Evolutionary conservation across 2,113 vertebrate species (phyloP), one percentile per base, ranked within the genome.

Genomic region (Grammomys dolichurus): DNA sequence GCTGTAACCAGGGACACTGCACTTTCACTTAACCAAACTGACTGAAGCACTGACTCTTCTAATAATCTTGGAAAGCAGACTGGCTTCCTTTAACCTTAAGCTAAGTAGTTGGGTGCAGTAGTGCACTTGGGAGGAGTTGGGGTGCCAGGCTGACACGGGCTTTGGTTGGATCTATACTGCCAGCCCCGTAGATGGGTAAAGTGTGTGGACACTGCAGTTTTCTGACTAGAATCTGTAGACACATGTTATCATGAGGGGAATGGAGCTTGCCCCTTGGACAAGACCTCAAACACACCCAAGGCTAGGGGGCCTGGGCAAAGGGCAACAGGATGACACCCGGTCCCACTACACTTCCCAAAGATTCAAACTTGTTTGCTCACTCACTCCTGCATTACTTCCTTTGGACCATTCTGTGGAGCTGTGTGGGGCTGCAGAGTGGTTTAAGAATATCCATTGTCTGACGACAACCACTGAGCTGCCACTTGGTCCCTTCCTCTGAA

Each of bases 11-110:
- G 80, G 80, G 87, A 85, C 89, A 76, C 54, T 86, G 43, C 88
- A 54, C 73, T 87, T 94, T 91, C 88, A 92, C 65, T 73, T 72
- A 92, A 78, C 87, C 60, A 89, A 60, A 40, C 16, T 69, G 91
- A 93, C 48, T 48, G 31, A 67, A 69, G 70, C 91, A 28, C 3
- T 13, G 75, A 78, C 58, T 93, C 60, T 78, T 70, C 48, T 72
- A 70, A 65, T n/a, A 89, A 85, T 67, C 40, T 88, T 69, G 92
- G 87, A 80, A 92, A 88, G 70, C 77, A 60, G 54, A 24, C 89
- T 70, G 51, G 70, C 73, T 63, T 67, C 69, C 82, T 82, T 75
- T 60, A 51, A 75, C 76, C 14, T 24, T 8, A n/a, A 67, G 76
- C 67, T 69, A 33, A 69, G 67, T 12, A 33, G 67, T 1, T 36